Conservation (phyloP, 2,797 vertebrate genomes). For the Nyctibius grandis region DNA sequence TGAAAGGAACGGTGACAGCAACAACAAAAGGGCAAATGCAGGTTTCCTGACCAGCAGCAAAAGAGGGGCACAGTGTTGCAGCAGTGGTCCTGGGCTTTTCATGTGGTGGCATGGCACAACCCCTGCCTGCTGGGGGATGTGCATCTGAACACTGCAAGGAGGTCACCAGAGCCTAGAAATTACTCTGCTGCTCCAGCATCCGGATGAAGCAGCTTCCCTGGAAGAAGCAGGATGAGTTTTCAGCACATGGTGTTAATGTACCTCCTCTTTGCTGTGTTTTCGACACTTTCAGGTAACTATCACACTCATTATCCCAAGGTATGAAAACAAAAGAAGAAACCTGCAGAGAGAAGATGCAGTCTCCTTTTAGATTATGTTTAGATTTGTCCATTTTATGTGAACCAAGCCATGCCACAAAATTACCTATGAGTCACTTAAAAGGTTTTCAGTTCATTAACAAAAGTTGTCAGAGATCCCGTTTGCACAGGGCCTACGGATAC, state of each 20-base stretch:
- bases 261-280: background rate
- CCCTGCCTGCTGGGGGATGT: background rate
- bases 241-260: background rate
- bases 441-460: background rate
- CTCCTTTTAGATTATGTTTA: background rate
- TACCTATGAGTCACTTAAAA: background rate
- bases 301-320: background rate
- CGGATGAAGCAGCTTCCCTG: background rate
- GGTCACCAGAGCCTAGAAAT: background rate
- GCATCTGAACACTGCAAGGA: background rate
- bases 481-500: background rate
- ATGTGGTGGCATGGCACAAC: rapidly evolving
- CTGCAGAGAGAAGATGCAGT: background rate
- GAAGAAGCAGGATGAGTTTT: background rate
- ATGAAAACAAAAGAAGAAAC: background rate
- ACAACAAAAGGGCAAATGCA: background rate
- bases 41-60: background rate
- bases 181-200: background rate
- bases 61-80: background rate
- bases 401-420: background rate
- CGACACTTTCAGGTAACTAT: background rate
- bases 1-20: background rate
- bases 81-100: background rate
- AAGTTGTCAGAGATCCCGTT: background rate
- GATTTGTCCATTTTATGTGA: background rate